Evolutionary conservation across 2,888 invertebrate species (phyloP).

Genomic region (Mythimna ferrago): DNA sequence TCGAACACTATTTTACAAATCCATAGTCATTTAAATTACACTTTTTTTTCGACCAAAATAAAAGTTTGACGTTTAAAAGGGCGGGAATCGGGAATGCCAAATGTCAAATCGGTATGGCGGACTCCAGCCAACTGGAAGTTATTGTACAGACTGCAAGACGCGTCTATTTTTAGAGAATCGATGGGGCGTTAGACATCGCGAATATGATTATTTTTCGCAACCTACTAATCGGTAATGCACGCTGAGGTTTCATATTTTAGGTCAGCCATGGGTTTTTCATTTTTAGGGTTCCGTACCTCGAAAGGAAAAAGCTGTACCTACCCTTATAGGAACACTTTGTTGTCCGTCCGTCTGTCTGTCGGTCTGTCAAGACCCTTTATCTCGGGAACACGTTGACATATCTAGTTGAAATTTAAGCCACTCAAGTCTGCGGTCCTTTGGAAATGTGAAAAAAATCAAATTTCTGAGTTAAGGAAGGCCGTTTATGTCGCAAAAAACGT

Average conservation of each 20-base stretch:
- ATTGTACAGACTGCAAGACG: constrained; percentile 77
- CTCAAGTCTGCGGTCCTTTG: too few species aligned
- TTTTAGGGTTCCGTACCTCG: too few species aligned
- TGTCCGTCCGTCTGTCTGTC: too few species aligned
- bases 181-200: constrained; percentile 69
- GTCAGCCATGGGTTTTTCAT: not conserved
- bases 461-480: too few species aligned
- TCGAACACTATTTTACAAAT: constrained; percentile 36
- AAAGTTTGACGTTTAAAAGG: constrained; percentile 63
- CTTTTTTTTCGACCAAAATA: constrained; percentile 41
- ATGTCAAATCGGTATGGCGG: constrained; percentile 68
- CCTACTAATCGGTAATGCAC: constrained; percentile 21
- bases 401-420: too few species aligned
- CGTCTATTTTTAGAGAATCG: constrained; percentile 75
- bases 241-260: constrained; percentile 10
- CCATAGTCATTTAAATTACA: constrained; percentile 37
- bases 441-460: too few species aligned
- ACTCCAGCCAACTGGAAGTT: constrained; percentile 79
- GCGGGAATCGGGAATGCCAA: constrained; percentile 72
- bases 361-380: too few species aligned
- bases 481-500: too few species aligned
- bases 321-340: too few species aligned
- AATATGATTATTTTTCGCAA: constrained; percentile 56
- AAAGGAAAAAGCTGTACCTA: too few species aligned
- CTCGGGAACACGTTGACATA: too few species aligned